These are phyloP conservation scores for Nothura maculosa DNA, from an alignment of 2,797 vertebrate genomes.

Conservation along the genomic window DNA sequence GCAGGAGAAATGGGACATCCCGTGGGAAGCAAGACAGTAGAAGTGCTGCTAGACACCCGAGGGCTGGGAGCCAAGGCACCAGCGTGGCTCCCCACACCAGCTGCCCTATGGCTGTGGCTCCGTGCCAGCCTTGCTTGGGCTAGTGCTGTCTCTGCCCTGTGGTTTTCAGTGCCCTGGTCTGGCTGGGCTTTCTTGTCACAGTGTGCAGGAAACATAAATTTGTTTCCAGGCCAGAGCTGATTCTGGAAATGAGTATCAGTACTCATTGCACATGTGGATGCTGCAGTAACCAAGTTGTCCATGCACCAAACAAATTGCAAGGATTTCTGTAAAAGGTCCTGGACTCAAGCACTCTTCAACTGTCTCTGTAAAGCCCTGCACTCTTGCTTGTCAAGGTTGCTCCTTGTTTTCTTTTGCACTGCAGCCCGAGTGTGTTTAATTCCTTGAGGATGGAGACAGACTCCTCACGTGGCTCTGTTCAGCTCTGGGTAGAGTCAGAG, in stretches of 20 bases:
- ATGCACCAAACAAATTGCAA: background rate
- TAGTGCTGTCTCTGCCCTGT: background rate
- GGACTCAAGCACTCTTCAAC: background rate
- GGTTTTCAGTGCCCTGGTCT: background rate
- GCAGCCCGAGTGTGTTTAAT: background rate
- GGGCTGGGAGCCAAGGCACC: background rate
- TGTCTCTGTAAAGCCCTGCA: background rate
- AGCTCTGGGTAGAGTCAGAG: background rate
- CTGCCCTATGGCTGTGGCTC: background rate
- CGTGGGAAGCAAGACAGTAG: background rate
- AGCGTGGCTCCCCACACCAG: fast-evolving
- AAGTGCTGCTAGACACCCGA: fast-evolving
- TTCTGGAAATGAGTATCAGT: fast-evolving
- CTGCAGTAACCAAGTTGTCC: background rate
- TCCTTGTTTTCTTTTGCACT: background rate
- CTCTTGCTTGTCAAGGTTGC: background rate
- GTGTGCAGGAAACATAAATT: background rate
- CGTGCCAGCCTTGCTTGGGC: fast-evolving
- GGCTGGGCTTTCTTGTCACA: background rate
- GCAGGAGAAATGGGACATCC: background rate
- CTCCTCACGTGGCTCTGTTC: background rate
- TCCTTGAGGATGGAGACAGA: background rate
- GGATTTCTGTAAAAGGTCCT: background rate
- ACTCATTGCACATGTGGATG: fast-evolving
- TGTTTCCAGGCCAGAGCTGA: background rate